Evolutionary conservation across 2,113 vertebrate genomes (phyloP), one percentile per base, ranked within the genome.

Genomic region (Sebastes fasciatus): DNA sequence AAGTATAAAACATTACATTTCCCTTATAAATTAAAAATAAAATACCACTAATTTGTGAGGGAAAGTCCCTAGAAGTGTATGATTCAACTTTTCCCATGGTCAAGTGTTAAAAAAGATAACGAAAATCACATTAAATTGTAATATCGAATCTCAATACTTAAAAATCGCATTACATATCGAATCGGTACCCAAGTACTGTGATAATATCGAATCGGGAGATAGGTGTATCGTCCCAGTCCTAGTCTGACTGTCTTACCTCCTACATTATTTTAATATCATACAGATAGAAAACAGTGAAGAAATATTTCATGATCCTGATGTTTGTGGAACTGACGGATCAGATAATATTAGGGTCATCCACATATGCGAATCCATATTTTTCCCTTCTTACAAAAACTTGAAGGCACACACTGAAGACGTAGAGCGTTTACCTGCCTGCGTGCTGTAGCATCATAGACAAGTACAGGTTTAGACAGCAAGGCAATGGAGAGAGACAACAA

Each of bases 401-500:
- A 68, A 78, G 71, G 43, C 23, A 55, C 52, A 40, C 26, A 63
- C 42, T 51, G 63, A 81, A 78, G 79, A 82, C 63, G 60, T 45
- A 64, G 52, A 73, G 64, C 17, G 48, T 78, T 83, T 77, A 79
- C 68, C 77, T 82, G 77, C 61, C 80, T 85, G 71, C 16, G 3
- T 69, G 52, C 79, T 82, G 86, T 63, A 79, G 72, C 86, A 78
- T 89, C 80, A 79, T 21, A 82, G 80, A 85, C 80, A 61, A 87
- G 82, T 26, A 80, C 69, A 79, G 77, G 65, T 88, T 88, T 82
- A 86, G 88, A 93, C 88, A 87, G 88, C 66, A 13, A 86, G 78
- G 85, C 79, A 89, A 84, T 83, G 80, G 91, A 94, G 80, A 90
- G 84, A 92, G 88, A 93, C 90, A 91, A 92, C 88, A 92, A 91